phyloP scores from a whole-genome alignment of 1,140 invertebrate genomes.

The Papilio polyxenes region DNA sequence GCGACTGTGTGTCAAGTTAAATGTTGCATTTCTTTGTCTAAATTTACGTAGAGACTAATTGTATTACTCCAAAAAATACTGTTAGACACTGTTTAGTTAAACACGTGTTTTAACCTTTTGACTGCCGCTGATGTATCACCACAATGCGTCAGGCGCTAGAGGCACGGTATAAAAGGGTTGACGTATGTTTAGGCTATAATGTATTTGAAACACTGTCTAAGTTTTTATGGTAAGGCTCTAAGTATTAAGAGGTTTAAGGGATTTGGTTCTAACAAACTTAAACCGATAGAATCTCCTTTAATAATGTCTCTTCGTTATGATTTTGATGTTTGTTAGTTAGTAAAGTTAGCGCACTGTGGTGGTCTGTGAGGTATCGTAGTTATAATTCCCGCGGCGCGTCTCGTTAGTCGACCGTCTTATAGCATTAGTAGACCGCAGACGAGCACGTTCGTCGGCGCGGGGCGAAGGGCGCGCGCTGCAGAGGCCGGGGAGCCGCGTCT shows the following conservation, averaged over 20 bases:
- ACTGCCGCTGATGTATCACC: too few relatives aligned
- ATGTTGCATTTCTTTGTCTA: background rate
- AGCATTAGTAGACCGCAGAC: constrained; percentile 54
- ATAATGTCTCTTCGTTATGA: background rate
- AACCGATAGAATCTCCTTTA: background rate
- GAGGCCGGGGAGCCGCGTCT: background rate
- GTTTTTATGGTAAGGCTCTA: background rate
- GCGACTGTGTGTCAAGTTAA: background rate
- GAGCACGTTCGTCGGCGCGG: constrained; percentile 44
- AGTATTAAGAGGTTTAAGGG: background rate
- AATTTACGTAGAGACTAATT: background rate
- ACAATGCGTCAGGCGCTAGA: too few relatives aligned
- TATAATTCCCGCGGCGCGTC: constrained; percentile 48
- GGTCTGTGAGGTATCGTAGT: constrained; percentile 36
- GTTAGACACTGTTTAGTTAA: background rate
- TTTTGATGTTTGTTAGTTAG: constrained; percentile 11
- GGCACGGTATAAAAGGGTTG: too few relatives aligned
- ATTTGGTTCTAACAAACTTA: background rate
- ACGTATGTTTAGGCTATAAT: too few relatives aligned
- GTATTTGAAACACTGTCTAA: too few relatives aligned
- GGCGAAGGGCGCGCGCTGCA: constrained; percentile 5
- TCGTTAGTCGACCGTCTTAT: constrained; percentile 61
- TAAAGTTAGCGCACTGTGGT: background rate
- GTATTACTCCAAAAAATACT: too few relatives aligned
- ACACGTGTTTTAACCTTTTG: too few relatives aligned